Conservation (phyloP, 2,797 vertebrate genomes). For the Argentina silus region DNA sequence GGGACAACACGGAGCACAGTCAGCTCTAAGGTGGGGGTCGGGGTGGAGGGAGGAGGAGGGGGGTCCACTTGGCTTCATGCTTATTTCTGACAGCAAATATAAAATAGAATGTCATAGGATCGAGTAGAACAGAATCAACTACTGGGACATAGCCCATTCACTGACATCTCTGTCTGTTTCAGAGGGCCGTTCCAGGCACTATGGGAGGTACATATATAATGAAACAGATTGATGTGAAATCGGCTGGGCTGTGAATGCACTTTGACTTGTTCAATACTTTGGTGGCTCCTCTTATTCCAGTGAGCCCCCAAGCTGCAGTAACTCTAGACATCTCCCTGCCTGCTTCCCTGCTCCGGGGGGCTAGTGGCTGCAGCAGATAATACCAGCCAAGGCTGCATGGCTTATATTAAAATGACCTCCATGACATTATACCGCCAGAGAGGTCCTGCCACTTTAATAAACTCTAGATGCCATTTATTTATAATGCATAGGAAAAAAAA, state of each 20-base stretch:
- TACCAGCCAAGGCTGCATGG: conserved; percentile 63
- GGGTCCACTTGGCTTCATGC: conserved; percentile 59
- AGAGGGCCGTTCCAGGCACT: too few relatives aligned
- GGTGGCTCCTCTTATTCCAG: conserved; percentile 66
- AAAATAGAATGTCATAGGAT: background rate
- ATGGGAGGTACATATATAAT: background rate
- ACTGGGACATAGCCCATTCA: too few relatives aligned
- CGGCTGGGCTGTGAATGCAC: conserved; percentile 66
- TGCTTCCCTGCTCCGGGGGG: conserved; percentile 63
- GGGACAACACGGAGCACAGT: conserved; percentile 58
- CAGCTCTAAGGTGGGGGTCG: conserved; percentile 43
- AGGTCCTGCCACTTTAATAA: conserved; percentile 78
- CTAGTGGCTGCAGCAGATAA: conserved; percentile 79
- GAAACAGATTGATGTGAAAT: conserved; percentile 43
- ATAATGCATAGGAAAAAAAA: conserved; percentile 72
- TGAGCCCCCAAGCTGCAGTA: conserved; percentile 75
- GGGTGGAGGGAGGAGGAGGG: background rate
- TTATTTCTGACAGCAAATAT: conserved; percentile 61
- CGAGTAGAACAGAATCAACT: background rate
- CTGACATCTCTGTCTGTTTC: too few relatives aligned
- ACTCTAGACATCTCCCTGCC: conserved; percentile 60
- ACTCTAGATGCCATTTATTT: conserved; percentile 78
- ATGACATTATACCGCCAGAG: conserved; percentile 71
- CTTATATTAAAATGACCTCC: conserved; percentile 83
- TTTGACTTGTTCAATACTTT: conserved; percentile 76